phyloP scores from a whole-genome alignment of 2,797 vertebrate species.

The Pteronotus mesoamericanus region DNA sequence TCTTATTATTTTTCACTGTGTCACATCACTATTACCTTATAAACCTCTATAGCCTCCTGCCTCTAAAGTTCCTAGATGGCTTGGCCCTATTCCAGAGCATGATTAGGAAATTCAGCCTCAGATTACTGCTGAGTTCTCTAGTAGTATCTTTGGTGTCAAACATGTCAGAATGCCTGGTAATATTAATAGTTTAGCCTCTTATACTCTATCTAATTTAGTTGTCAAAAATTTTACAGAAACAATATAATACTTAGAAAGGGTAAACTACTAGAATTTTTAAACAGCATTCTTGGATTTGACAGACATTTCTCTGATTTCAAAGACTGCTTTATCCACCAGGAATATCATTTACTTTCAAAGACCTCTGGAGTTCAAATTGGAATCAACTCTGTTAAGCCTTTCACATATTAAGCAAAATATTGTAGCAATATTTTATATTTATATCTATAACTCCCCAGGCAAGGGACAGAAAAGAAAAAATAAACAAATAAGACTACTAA shows the following conservation, averaged over 20 bases:
- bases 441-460: not conserved
- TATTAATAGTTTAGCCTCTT: not conserved
- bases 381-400: not conserved
- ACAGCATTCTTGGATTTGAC: not conserved
- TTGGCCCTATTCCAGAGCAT: not conserved
- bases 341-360: not conserved
- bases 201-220: not conserved
- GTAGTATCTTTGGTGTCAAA: not conserved
- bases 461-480: not conserved
- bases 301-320: not conserved
- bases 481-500: not conserved
- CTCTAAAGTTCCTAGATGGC: not conserved
- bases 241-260: not conserved
- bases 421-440: not conserved
- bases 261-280: not conserved
- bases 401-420: too few species aligned
- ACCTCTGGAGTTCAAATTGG: not conserved
- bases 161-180: not conserved
- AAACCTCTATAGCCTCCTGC: not conserved
- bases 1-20: not conserved
- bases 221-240: not conserved
- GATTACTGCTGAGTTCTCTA: not conserved
- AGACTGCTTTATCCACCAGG: not conserved
- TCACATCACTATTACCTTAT: not conserved
- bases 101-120: not conserved